Evolutionary conservation across 2,113 vertebrate species (phyloP).

Genomic region (Gila orcuttii): DNA sequence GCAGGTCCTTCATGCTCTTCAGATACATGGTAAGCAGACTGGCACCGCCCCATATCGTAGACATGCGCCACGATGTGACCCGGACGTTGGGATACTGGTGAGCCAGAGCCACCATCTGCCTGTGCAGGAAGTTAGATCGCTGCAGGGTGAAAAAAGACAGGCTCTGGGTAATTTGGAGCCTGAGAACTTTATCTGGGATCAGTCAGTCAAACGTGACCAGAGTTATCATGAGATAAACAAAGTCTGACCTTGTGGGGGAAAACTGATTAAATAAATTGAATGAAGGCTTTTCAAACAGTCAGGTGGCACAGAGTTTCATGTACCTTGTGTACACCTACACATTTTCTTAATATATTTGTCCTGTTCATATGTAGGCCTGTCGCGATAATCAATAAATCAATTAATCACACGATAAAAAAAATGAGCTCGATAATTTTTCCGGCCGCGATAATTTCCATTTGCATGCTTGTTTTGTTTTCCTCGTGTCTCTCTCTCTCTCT

Average conservation of each 20-base stretch:
- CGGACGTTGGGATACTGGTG: constrained; percentile 88
- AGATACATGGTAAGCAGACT: constrained; percentile 96
- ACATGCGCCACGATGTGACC: constrained; percentile 95
- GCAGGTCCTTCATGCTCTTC: constrained; percentile 91
- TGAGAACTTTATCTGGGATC: constrained; percentile 27
- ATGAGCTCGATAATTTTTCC: no score
- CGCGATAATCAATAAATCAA: no score
- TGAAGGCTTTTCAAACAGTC: constrained; percentile 19
- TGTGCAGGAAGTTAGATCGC: constrained; percentile 94
- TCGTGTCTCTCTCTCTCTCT: no score
- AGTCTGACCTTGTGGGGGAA: constrained; percentile 20
- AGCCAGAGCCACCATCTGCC: constrained; percentile 86
- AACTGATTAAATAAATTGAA: background rate
- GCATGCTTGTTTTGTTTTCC: no score
- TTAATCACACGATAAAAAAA: no score
- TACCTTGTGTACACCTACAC: background rate
- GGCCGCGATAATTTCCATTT: no score
- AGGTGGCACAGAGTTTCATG: background rate
- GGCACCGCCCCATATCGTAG: constrained; percentile 98
- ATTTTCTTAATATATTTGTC: no score
- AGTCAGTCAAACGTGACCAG: constrained; percentile 28
- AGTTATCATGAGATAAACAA: constrained; percentile 13
- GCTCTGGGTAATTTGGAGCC: background rate
- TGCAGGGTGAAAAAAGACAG: constrained; percentile 66
- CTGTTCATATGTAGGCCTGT: no score